Evolutionary conservation across 2,797 vertebrate species (phyloP).

Genomic region (Tamandua tetradactyla): DNA sequence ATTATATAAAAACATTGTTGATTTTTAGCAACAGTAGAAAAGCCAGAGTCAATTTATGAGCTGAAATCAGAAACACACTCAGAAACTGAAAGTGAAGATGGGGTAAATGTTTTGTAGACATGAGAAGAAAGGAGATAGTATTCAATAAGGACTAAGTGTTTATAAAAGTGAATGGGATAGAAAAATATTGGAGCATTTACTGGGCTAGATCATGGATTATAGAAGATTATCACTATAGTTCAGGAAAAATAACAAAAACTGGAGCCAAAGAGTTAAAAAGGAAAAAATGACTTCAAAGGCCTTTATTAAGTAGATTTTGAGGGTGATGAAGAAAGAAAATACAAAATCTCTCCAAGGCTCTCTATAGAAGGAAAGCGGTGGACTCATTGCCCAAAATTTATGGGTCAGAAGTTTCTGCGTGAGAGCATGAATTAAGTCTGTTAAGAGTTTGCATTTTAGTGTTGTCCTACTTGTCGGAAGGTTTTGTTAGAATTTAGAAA

Average conservation of each 20-base stretch:
- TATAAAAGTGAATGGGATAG: not conserved
- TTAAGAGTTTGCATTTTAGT: not conserved
- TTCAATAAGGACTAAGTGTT: not conserved
- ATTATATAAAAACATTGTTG: no score
- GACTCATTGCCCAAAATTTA: not conserved
- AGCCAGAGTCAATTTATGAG: not conserved
- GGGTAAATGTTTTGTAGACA: not conserved
- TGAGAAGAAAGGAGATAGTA: not conserved
- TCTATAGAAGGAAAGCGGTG: not conserved
- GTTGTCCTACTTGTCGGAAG: not conserved
- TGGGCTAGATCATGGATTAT: not conserved
- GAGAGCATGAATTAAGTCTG: not conserved
- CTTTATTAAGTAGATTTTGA: not conserved
- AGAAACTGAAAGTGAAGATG: not conserved
- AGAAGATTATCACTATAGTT: not conserved
- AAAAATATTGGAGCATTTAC: not conserved
- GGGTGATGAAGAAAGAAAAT: not conserved
- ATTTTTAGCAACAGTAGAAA: not conserved
- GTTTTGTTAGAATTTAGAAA: not conserved
- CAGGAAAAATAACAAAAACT: not conserved
- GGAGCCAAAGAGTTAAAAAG: not conserved
- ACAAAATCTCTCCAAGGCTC: not conserved
- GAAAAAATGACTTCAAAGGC: not conserved
- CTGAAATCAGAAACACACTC: fast-evolving
- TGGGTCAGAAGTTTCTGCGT: not conserved